Conservation (phyloP, 2,888 invertebrate genomes). For the Smittia sp. region DNA sequence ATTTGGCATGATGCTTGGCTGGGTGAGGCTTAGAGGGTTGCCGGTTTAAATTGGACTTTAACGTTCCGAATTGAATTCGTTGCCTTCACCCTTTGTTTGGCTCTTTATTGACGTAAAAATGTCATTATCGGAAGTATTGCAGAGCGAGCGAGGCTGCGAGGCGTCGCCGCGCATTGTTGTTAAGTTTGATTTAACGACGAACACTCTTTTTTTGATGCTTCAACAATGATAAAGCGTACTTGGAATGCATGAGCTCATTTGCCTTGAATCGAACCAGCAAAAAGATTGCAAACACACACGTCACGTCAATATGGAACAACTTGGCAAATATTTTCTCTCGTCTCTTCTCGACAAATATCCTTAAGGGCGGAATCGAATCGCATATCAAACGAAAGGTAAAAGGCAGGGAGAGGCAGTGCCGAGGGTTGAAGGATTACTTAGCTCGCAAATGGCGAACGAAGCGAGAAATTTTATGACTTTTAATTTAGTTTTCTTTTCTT, state of each 20-base stretch:
- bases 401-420: neutral
- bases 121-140: neutral
- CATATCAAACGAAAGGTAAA: neutral
- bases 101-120: neutral
- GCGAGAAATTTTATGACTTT: neutral
- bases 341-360: neutral
- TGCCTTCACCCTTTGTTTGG: neutral
- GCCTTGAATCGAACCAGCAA: neutral
- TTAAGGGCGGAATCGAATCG: neutral
- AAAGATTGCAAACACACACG: neutral
- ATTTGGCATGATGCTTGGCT: neutral
- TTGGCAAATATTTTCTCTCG: neutral
- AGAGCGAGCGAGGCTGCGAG: neutral
- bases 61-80: neutral
- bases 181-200: no score
- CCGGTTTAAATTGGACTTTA: neutral
- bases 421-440: neutral
- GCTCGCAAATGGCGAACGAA: neutral
- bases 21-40: neutral
- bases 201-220: neutral
- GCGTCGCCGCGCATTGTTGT: neutral
- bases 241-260: conserved; percentile 3
- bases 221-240: neutral
- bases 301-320: neutral
- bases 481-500: neutral